Evolutionary conservation across 2,113 vertebrate species (phyloP).

Genomic region (Neogobius melanostomus): DNA sequence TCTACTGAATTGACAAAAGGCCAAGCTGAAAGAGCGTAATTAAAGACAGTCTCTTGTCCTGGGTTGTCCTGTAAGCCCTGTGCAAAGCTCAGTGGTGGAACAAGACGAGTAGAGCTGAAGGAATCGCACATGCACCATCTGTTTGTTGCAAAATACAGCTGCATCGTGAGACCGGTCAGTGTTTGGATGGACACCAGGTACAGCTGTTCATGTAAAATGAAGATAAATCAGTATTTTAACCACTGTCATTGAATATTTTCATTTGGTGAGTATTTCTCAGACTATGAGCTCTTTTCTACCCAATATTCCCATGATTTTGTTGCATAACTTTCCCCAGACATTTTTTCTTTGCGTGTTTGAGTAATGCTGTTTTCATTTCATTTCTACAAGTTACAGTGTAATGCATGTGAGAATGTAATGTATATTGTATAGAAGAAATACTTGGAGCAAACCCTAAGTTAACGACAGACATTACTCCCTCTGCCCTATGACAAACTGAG

Average conservation of each 20-base stretch:
- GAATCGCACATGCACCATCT: constrained; percentile 1
- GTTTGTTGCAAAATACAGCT: constrained; percentile 30
- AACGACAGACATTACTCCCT: constrained; percentile 52
- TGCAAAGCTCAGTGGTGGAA: constrained; percentile 25
- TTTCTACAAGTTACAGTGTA: constrained; percentile 26
- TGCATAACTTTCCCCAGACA: constrained; percentile 17
- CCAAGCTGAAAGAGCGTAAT: constrained; percentile 47
- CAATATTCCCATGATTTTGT: constrained; percentile 15
- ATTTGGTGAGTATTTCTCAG: background rate
- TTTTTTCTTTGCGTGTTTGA: constrained; percentile 19
- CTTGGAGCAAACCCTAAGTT: constrained; percentile 38
- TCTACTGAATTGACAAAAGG: constrained; percentile 47
- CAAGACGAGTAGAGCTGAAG: constrained; percentile 9
- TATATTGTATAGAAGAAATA: constrained; percentile 40
- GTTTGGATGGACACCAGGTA: constrained; percentile 6
- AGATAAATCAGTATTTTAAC: constrained; percentile 10
- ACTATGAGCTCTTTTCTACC: constrained; percentile 13
- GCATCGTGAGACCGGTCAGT: constrained; percentile 21
- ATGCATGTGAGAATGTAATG: background rate
- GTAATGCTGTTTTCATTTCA: constrained; percentile 27
- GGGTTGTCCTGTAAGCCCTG: constrained; percentile 27
- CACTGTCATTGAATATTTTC: constrained; percentile 11
- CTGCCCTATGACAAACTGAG: constrained; percentile 53
- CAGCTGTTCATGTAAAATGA: background rate
- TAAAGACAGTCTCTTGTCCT: constrained; percentile 41